phyloP scores from a whole-genome alignment of 2,888 invertebrate genomes.

The Ophion ventricosus region DNA sequence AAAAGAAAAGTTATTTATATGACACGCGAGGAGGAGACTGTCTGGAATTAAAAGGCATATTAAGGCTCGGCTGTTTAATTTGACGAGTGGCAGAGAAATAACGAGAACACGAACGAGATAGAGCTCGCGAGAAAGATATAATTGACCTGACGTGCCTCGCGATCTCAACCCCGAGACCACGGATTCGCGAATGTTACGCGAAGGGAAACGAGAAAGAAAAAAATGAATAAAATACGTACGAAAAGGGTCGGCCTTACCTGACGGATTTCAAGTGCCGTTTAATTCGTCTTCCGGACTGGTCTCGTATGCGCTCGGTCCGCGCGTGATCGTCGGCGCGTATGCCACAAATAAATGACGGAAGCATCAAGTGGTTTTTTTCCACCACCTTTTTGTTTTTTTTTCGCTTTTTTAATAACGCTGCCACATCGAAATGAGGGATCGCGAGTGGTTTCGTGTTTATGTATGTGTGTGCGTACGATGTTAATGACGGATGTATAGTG shows the following conservation, averaged over 20 bases:
- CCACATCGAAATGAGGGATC: constrained; percentile 7
- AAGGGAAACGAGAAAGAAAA: neutral
- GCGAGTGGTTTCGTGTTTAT: neutral
- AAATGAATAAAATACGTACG: neutral
- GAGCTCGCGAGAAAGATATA: neutral
- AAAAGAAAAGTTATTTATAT: too few species aligned
- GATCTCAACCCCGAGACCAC: neutral
- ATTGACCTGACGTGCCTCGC: neutral
- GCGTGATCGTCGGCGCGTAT: constrained; percentile 52
- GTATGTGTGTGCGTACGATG: neutral
- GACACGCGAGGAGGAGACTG: neutral
- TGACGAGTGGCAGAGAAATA: neutral
- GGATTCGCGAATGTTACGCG: neutral
- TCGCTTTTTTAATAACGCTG: constrained; percentile 10
- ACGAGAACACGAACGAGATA: neutral
- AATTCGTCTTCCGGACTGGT: constrained; percentile 55
- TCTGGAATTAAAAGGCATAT: neutral
- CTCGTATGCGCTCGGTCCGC: constrained; percentile 20
- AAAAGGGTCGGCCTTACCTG: constrained; percentile 33
- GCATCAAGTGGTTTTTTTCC: constrained; percentile 42
- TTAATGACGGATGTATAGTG: constrained; percentile 6
- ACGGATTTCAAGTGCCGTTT: constrained; percentile 54
- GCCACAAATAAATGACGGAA: constrained; percentile 25
- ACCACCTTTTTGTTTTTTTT: constrained; percentile 36
- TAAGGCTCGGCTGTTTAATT: neutral